phyloP scores from a whole-genome alignment of 2,797 vertebrate genomes.

The Typhlichthys subterraneus region DNA sequence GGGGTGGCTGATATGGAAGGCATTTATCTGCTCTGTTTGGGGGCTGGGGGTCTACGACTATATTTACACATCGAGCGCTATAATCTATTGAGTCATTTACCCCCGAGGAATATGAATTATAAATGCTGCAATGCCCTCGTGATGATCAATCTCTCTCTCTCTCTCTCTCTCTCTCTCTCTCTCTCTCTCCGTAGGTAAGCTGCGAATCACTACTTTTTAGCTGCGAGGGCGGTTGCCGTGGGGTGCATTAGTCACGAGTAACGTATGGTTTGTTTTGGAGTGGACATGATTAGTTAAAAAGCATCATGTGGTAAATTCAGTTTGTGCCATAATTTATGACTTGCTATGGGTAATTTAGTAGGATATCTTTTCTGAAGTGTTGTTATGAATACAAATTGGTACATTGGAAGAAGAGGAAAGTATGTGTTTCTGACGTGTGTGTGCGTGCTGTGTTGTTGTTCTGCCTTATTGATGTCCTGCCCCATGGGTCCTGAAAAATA shows the following conservation, averaged over 20 bases:
- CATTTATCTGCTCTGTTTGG: slow-evolving; percentile 10
- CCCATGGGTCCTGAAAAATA: too few species aligned
- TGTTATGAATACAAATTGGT: slow-evolving; percentile 44
- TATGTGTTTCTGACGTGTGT: not conserved
- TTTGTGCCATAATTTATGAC: slow-evolving; percentile 43
- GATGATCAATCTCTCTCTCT: slow-evolving; percentile 30
- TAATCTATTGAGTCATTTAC: slow-evolving; percentile 17
- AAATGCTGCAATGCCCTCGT: slow-evolving; percentile 40
- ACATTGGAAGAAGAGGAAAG: too few species aligned
- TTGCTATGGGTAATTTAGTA: slow-evolving; percentile 42
- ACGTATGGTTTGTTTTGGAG: slow-evolving; percentile 65
- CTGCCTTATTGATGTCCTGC: too few species aligned
- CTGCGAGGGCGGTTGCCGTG: slow-evolving; percentile 31
- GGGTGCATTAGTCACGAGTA: slow-evolving; percentile 57
- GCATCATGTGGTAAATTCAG: slow-evolving; percentile 38
- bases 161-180: slow-evolving; percentile 42
- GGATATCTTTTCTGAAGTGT: slow-evolving; percentile 18
- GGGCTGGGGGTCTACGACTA: slow-evolving; percentile 5
- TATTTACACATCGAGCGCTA: slow-evolving; percentile 32
- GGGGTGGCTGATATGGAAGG: slow-evolving; percentile 9
- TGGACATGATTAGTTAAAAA: slow-evolving; percentile 45
- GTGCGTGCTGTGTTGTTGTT: slow-evolving; percentile 11
- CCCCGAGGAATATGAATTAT: slow-evolving; percentile 48
- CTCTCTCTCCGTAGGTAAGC: slow-evolving; percentile 59
- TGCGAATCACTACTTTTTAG: slow-evolving; percentile 17